phyloP scores from a whole-genome alignment of 2,113 vertebrate genomes.

The Cyprinus carpio region DNA sequence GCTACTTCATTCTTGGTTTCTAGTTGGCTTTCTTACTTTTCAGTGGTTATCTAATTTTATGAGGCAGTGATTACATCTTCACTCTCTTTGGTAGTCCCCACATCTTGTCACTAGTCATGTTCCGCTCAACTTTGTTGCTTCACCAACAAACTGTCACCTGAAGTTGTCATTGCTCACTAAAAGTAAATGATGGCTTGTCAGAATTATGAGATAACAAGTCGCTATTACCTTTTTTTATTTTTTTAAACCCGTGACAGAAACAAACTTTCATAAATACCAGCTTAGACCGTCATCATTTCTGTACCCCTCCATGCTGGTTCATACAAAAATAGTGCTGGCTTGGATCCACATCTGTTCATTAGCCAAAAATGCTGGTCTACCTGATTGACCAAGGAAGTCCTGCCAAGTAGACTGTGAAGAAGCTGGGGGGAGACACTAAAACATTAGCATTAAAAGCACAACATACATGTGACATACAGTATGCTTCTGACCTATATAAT shows the following conservation, averaged over 20 bases:
- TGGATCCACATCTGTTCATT: not conserved
- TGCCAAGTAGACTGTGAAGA: not conserved
- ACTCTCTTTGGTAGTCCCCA: not conserved
- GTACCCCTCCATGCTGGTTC: not conserved
- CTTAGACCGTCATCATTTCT: not conserved
- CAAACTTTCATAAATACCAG: too few relatives aligned
- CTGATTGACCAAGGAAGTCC: not conserved
- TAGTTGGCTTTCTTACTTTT: not conserved
- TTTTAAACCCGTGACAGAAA: too few relatives aligned
- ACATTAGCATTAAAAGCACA: not conserved
- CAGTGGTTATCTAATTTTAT: not conserved
- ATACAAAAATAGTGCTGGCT: not conserved
- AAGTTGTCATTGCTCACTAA: not conserved
- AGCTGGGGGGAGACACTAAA: not conserved
- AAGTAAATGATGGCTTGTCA: not conserved
- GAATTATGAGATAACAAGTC: too few relatives aligned
- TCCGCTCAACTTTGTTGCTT: not conserved
- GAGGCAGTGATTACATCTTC: not conserved
- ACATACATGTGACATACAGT: not conserved
- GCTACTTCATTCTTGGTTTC: not conserved
- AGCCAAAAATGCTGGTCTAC: slow-evolving; percentile 1
- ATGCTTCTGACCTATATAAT: not conserved
- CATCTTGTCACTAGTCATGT: not conserved
- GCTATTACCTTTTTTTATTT: too few relatives aligned
- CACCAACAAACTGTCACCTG: not conserved